Base-by-base conservation (phyloP, 2,797 vertebrate genomes). In the Chelidonichthys spinosus region DNA sequence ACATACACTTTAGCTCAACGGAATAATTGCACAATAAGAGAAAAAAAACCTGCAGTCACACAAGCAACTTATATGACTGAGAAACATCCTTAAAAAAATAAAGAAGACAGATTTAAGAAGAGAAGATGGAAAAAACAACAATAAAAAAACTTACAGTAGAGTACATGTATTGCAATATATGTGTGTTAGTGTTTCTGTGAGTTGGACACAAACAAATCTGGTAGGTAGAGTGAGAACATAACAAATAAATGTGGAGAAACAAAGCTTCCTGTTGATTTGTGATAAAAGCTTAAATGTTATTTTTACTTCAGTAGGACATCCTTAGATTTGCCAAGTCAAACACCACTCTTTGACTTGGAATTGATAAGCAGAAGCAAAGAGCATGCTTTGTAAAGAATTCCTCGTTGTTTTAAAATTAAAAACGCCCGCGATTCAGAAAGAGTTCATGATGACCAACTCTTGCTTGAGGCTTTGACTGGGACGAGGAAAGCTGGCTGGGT, bases 131-230 rank as follows among this genome's bases (percentile, higher is more conserved):
- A 74, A 63, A 70, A 25, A 37, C 37, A 11, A 14, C 35, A 49
- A 18, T n/a, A 18, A 8, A 25, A 49, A n/a, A 49, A 36, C 40
- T 49, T 91, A 89, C 79, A 88, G 76, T 88, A 76, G 81, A 89
- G 64, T 77, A 83, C 81, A 82, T 90, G 83, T 81, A 60, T 81
- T 69, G 67, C 55, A 88, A 52, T 87, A 85, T 81, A 72, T 64
- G 62, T 83, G 69, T 79, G 83, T 78, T 83, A 69, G 68, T 33
- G 75, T 82, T 72, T 78, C 70, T 65, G 58, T 63, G 68, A 79
- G 63, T 60, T n/a, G 55, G 75, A 78, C 43, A 76, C n/a, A 46
- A 63, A 90, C 86, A 83, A 90, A 87, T 67, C 86, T 91, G 86
- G 2, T 54, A 62, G 8, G 33, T 17, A 73, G 62, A 81, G 58